Base-by-base conservation (phyloP, 2,113 vertebrate genomes). In the Prochilodus magdalenae region DNA sequence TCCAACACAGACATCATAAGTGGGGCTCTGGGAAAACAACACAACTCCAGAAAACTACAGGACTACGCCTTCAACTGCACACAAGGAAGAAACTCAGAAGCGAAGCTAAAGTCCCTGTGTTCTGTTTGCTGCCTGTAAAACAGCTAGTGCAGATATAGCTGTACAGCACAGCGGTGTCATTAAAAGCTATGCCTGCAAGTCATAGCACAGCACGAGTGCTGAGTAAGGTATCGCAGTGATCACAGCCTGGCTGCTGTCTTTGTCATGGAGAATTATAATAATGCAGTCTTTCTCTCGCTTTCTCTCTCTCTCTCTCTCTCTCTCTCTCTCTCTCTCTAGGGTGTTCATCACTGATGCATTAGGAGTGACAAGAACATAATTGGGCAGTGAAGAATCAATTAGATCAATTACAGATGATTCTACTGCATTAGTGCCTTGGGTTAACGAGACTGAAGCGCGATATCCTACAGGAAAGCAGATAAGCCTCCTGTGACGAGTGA, bases 301-400 rank as follows among this genome's bases (percentile, higher is more conserved):
- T 75, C 71, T 75, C 60, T 55, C 47, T 76, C 77, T 51, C 63
- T 62, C 24, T 18, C 36, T 66, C 78, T 67, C 29, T 78, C 47
- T 78, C 27, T 67, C 47, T 69, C 29, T 67, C 75, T 67, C 7
- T 67, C 27, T 77, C 53, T 65, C 51, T 59, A 36, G 69, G 67
- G 60, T 69, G 59, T 79, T 83, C 72, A 83, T 83, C 77, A 83
- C 55, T 73, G 76, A 82, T 76, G 76, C 60, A 84, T 82, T 77
- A 72, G 73, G 80, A 79, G 67, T 84, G 80, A 87, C 75, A 84
- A 76, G 72, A 84, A 75, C 73, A 71, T 79, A 87, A 84, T 82
- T 80, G 83, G 80, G 57, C 72, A 82, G 79, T 84, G 85, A 75
- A 76, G 60, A 82, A 87, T 87, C 86, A 82, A 87, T 87, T 87